Base-by-base conservation (phyloP, 2,113 vertebrate genomes). In the Columba janthina region DNA sequence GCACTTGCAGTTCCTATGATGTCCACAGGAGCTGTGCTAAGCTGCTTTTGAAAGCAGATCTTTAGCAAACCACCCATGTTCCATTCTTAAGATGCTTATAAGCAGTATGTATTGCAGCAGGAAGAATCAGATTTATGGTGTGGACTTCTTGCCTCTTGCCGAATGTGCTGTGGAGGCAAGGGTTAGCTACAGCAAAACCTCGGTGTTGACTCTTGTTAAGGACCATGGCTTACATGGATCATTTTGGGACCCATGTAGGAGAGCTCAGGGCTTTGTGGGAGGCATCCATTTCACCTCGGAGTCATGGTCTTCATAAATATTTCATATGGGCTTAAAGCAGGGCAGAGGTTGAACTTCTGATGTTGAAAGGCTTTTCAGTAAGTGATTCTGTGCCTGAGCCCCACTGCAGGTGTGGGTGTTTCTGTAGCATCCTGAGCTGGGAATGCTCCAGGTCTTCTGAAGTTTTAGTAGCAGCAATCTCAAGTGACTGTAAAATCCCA, bases 331-430 rank as follows among this genome's bases (percentile, higher is more conserved):
- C 69, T 80, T 85, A 80, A 69, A 88, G 57, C 34, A 57, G 51
- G 46, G 8, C 70, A 29, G 32, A 36, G 40, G 48, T 62, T 57
- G 76, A 61, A 34, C 36, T 77, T 15, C 20, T 51, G 53, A 34
- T 67, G 40, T 57, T 48, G 69, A n/a, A 60, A 71, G 80, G 69
- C 6, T 15, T 76, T 56, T 66, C 53, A 69, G 57, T 26, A 14
- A 65, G 57, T 22, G 69, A 19, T 26, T 54, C 56, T 3, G 8
- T 54, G 56, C 73, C 62, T 19, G 46, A 82, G 28, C 46, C 58
- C 44, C 15, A 1, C 15, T 10, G 69, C 38, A 38, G 56, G 19
- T 14, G 16, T 1, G 0, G 26, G 8, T 4, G 3, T 36, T 67
- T 61, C 76, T 69, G 48, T 7, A 36, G 66, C 58, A 48, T 42